phyloP scores from a whole-genome alignment of 2,888 invertebrate genomes.

The Biston stratarius region DNA sequence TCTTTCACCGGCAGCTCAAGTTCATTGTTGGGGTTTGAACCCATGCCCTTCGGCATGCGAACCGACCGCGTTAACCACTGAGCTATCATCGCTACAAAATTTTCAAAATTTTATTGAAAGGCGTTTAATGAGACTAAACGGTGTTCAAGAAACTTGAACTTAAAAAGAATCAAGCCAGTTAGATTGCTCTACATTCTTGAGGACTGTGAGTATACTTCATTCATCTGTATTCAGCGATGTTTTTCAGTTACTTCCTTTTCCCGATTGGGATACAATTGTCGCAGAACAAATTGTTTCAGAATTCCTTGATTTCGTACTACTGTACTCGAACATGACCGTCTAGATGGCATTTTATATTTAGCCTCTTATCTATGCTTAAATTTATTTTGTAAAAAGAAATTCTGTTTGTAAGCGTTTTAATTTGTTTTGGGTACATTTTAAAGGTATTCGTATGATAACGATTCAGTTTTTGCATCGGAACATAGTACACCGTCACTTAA shows the following conservation, averaged over 20 bases:
- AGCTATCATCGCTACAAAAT: too few species aligned
- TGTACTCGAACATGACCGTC: constrained; percentile 61
- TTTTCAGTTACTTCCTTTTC: constrained; percentile 75
- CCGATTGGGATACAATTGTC: constrained; percentile 70
- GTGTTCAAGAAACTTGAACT: too few species aligned
- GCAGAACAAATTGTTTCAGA: constrained; percentile 69
- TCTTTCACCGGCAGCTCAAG: too few species aligned
- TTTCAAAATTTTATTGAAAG: neutral
- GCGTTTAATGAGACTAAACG: neutral
- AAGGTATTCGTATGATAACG: too few species aligned
- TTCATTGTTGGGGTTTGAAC: too few species aligned
- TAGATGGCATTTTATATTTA: constrained; percentile 34
- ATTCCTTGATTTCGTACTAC: constrained; percentile 80
- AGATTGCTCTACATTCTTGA: neutral
- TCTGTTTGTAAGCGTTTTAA: neutral
- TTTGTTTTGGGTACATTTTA: too few species aligned
- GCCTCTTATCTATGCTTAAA: constrained; percentile 17
- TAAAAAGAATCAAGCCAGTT: neutral
- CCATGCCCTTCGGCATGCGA: too few species aligned
- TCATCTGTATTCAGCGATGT: constrained; percentile 77
- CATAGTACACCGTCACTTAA: too few species aligned
- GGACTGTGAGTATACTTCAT: constrained; percentile 58
- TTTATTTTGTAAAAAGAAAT: neutral
- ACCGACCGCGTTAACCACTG: too few species aligned
- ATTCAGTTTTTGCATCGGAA: too few species aligned